Evolutionary conservation across 1,140 invertebrate genomes (phyloP), one percentile per base, ranked within the genome.

Genomic region (Liolophura sinensis): DNA sequence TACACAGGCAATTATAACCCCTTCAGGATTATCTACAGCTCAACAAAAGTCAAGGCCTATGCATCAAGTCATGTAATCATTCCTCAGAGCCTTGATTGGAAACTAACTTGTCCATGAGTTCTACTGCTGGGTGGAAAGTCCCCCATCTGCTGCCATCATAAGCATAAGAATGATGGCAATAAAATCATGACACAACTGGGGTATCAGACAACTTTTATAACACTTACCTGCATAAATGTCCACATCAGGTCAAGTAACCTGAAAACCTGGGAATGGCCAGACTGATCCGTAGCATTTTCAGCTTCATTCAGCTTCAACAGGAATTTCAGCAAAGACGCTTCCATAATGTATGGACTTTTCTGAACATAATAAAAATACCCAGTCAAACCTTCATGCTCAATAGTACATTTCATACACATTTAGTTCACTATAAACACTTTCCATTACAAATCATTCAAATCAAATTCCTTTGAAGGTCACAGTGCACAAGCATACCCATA

Each of bases 71-170:
- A 40, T 40, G 31, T 40, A 9, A 40, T 3, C 31, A 40, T 40
- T 40, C 9, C 31, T 40, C 9, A 9, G 31, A 40, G 31, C 31
- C 31, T 40, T 40, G 31, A 40, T 40, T 40, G 9, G 31, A 40
- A 40, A 40, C 3, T 40, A 9, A 40, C 3, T 9, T 40, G 3
- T 5, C 31, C 31, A 40, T 3, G 9, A 40, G 9, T 9, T 5
- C 9, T 9, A 40, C 9, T 40, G 31, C 3, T 3, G 31, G 31
- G 31, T 5, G 31, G 31, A 40, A n/a, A n/a, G n/a, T n/a, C n/a
- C n/a, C n/a, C n/a, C n/a, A n/a, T 64, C 92, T 87, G 74, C 90
- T 92, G 0, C 93, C 93, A 84, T 95, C 92, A 78, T 91, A 94
- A 0, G 91, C 90, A 83, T 92, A 95, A 0, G 31, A 40, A 40